Evolutionary conservation across 1,140 invertebrate species (phyloP).

Genomic region (Drosophila kurseongensis): DNA sequence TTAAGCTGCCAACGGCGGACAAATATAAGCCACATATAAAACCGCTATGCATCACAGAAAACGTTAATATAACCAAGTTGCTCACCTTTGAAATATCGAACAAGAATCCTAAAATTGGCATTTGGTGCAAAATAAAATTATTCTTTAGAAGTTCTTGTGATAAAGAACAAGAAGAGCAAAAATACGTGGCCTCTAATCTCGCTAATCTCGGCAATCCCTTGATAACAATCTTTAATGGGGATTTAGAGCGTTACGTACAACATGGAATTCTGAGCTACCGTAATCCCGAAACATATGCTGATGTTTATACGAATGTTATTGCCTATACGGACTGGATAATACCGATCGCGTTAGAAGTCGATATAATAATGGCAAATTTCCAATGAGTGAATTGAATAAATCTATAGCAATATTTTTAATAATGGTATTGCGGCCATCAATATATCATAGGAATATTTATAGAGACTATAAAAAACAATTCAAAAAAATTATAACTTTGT

Average conservation of each 20-base stretch:
- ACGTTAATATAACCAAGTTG: rapidly evolving
- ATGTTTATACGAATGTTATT: neutral
- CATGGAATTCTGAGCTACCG: neutral
- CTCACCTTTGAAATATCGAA: neutral
- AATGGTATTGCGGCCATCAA: no score
- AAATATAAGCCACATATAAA: neutral
- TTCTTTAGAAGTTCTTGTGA: neutral
- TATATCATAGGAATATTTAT: no score
- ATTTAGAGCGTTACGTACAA: neutral
- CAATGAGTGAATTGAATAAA: no score
- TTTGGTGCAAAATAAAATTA: neutral
- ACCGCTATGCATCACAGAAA: neutral
- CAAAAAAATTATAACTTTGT: no score
- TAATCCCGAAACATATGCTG: neutral
- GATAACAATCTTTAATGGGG: neutral
- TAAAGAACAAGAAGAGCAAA: neutral
- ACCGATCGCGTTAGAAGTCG: neutral
- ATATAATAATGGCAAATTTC: neutral
- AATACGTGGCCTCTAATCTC: neutral
- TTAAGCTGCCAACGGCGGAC: neutral
- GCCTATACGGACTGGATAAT: neutral
- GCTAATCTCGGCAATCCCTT: neutral
- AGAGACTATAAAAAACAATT: no score
- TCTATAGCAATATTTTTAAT: no score
- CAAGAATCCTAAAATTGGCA: neutral